phyloP scores from a whole-genome alignment of 2,113 vertebrate species.

The Corynorhinus townsendii region DNA sequence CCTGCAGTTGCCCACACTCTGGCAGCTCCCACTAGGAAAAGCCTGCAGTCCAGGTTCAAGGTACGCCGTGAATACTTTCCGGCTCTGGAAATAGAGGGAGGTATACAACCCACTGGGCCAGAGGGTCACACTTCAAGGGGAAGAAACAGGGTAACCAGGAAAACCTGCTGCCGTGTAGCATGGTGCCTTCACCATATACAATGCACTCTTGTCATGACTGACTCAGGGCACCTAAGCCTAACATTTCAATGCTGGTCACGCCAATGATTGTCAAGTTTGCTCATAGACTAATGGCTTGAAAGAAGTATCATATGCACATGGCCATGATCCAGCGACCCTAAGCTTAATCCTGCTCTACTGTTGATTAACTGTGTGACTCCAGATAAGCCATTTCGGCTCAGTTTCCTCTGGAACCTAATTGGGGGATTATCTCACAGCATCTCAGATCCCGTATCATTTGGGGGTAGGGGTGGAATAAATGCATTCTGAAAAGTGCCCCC shows the following conservation, averaged over 20 bases:
- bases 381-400: slow-evolving; percentile 64
- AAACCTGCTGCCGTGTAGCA: accelerated
- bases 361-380: slow-evolving; percentile 62
- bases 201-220: background rate
- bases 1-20: background rate
- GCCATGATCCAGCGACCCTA: slow-evolving; percentile 25
- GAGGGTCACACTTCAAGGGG: background rate
- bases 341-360: slow-evolving; percentile 50
- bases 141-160: background rate
- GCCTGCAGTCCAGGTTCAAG: background rate
- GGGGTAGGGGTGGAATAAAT: background rate
- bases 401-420: slow-evolving; percentile 54
- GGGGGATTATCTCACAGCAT: slow-evolving; percentile 59
- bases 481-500: slow-evolving; percentile 44
- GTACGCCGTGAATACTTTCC: background rate
- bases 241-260: slow-evolving; percentile 16
- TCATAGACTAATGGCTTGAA: slow-evolving; percentile 25
- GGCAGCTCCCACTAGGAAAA: background rate
- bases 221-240: background rate
- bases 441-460: slow-evolving; percentile 44
- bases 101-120: background rate
- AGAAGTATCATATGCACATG: slow-evolving; percentile 7
- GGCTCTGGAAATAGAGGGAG: background rate
- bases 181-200: background rate
- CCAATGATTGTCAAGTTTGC: slow-evolving; percentile 1